A percentile compares a stretch with the other conserved stretches of the same genome.
These are phyloP conservation scores for Heliconius cydno DNA, from an alignment of 2,888 invertebrate species.

Conservation along the genomic window DNA sequence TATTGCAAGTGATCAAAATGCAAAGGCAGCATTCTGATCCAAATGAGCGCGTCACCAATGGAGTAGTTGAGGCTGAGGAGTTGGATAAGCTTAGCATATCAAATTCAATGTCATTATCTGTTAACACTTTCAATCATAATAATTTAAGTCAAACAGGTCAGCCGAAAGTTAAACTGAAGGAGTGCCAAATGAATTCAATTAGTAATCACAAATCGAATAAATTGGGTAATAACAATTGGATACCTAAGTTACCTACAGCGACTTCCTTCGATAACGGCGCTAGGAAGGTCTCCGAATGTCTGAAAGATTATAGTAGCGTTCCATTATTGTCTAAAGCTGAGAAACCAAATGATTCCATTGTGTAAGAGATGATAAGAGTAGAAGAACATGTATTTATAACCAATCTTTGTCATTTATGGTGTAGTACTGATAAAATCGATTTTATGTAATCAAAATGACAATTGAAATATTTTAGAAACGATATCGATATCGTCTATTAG, in stretches of 20 bases:
- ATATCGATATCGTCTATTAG: not conserved
- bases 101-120: conserved; percentile 73
- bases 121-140: conserved; percentile 71
- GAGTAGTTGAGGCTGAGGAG: conserved; percentile 61
- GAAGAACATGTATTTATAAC: conserved; percentile 12
- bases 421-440: not conserved
- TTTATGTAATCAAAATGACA: not conserved
- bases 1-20: conserved; percentile 68
- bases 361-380: conserved; percentile 53
- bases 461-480: not conserved
- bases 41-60: conserved; percentile 69
- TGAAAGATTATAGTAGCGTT: conserved; percentile 80
- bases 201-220: conserved; percentile 71
- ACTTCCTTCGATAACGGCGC: conserved; percentile 77
- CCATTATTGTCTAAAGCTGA: conserved; percentile 75
- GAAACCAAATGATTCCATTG: conserved; percentile 75
- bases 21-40: conserved; percentile 74
- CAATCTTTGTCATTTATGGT: not conserved
- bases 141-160: conserved; percentile 63
- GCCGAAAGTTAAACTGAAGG: conserved; percentile 75
- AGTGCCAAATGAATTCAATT: conserved; percentile 64
- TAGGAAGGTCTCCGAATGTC: conserved; percentile 66
- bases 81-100: conserved; percentile 67
- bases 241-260: conserved; percentile 73
- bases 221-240: conserved; percentile 80